Conservation (phyloP, 2,113 vertebrate species). For the Progne subis region DNA sequence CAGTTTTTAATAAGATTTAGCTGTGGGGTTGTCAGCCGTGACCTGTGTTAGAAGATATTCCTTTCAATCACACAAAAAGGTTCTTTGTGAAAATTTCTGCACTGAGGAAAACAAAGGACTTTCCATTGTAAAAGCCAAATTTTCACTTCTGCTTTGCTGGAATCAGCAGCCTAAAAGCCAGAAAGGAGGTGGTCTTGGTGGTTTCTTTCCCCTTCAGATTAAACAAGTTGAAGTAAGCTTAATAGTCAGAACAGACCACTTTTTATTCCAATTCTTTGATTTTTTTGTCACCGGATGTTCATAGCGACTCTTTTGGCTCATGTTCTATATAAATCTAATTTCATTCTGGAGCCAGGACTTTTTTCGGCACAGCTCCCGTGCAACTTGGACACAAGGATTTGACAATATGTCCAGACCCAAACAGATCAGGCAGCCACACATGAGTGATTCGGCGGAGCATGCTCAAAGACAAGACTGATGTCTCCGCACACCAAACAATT, state of each 20-base stretch:
- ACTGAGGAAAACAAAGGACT: slow-evolving; percentile 2
- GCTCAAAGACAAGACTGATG: slow-evolving; percentile 71
- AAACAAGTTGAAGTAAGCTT: slow-evolving; percentile 23
- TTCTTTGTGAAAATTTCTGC: slow-evolving; percentile 30
- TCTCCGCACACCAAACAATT: slow-evolving; percentile 34
- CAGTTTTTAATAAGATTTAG: slow-evolving; percentile 39
- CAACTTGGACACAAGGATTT: slow-evolving; percentile 65
- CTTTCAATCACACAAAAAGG: slow-evolving; percentile 6
- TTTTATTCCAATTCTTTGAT: slow-evolving; percentile 52
- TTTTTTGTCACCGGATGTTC: slow-evolving; percentile 61
- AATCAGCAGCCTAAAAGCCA: slow-evolving; percentile 6
- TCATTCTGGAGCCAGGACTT: slow-evolving; percentile 70
- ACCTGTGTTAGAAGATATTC: background rate
- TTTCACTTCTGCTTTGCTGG: slow-evolving; percentile 42
- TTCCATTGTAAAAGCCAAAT: slow-evolving; percentile 12
- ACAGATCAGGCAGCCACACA: slow-evolving; percentile 72
- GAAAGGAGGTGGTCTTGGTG: background rate
- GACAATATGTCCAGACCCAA: slow-evolving; percentile 72
- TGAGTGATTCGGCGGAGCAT: slow-evolving; percentile 56
- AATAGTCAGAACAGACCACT: slow-evolving; percentile 32
- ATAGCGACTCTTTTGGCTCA: slow-evolving; percentile 49
- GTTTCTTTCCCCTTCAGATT: background rate
- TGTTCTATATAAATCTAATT: slow-evolving; percentile 67
- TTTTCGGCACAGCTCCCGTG: slow-evolving; percentile 71
- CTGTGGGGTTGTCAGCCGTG: background rate